Percentiles rank a stretch among this genome's conserved stretches.
These are phyloP conservation scores for Microctenopoma lineatum DNA, from an alignment of 2,797 vertebrate species.

Conservation along the genomic window DNA sequence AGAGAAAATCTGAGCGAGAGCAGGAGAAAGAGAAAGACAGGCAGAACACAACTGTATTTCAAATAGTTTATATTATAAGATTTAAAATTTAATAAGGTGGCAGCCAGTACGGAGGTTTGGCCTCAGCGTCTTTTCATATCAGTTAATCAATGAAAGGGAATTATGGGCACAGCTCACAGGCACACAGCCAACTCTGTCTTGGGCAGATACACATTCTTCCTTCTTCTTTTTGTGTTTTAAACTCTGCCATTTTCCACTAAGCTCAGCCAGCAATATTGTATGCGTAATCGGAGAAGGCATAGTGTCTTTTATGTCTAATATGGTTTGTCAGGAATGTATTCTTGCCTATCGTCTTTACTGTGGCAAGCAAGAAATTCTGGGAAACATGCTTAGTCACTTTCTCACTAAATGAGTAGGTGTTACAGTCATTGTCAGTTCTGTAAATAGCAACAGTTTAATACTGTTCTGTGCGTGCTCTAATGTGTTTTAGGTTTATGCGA, in stretches of 20 bases:
- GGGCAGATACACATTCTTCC: slow-evolving; percentile 22
- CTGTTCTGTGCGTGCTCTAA: neutral
- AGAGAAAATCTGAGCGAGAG: neutral
- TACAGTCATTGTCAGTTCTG: slow-evolving; percentile 5
- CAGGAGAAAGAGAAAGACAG: neutral
- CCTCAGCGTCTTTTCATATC: slow-evolving; percentile 17
- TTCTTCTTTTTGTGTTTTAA: slow-evolving; percentile 16
- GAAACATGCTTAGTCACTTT: slow-evolving; percentile 11
- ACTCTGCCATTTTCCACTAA: slow-evolving; percentile 43
- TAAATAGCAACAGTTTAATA: neutral
- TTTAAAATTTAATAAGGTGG: neutral
- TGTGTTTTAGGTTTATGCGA: neutral
- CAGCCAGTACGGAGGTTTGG: neutral
- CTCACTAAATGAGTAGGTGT: neutral
- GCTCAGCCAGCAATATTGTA: slow-evolving; percentile 36
- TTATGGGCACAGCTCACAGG: neutral
- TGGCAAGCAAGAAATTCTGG: slow-evolving; percentile 1
- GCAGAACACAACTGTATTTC: neutral
- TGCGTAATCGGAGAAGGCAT: slow-evolving; percentile 27
- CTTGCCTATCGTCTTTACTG: slow-evolving; percentile 16
- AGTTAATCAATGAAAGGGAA: slow-evolving; percentile 11
- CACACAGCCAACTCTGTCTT: slow-evolving; percentile 12
- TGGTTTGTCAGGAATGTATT: slow-evolving; percentile 20
- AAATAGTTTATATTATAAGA: neutral
- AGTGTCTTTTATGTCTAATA: slow-evolving; percentile 33